These are phyloP conservation scores for Ischnura elegans DNA, from an alignment of 2,888 invertebrate genomes.

Conservation along the genomic window DNA sequence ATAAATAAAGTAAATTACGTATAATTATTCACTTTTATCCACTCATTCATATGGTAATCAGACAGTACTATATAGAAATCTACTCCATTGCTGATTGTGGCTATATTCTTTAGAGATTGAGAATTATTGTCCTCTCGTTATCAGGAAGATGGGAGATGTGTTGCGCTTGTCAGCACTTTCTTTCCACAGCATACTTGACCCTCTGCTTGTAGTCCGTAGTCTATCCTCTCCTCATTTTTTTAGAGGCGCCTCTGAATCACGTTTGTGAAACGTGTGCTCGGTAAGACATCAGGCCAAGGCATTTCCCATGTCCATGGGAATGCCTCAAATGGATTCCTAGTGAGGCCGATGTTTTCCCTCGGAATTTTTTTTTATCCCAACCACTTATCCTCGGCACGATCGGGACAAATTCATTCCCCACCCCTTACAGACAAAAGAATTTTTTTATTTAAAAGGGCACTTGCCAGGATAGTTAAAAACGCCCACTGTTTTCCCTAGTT, in stretches of 20 bases:
- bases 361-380: neutral
- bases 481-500: neutral
- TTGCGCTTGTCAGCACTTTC: no score
- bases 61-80: no score
- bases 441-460: neutral
- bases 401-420: neutral
- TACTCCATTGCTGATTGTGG: no score
- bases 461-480: neutral
- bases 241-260: neutral
- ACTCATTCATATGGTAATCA: no score
- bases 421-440: neutral
- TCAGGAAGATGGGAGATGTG: no score
- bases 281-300: neutral
- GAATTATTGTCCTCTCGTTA: no score
- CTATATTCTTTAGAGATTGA: no score
- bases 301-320: neutral
- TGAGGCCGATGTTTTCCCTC: neutral
- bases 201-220: no score
- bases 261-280: neutral
- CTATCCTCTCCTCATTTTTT: no score
- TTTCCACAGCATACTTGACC: no score
- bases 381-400: neutral
- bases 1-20: no score
- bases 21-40: no score
- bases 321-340: neutral